These are phyloP conservation scores for Podarcis siculus DNA, from an alignment of 2,797 vertebrate genomes.

Conservation along the genomic window DNA sequence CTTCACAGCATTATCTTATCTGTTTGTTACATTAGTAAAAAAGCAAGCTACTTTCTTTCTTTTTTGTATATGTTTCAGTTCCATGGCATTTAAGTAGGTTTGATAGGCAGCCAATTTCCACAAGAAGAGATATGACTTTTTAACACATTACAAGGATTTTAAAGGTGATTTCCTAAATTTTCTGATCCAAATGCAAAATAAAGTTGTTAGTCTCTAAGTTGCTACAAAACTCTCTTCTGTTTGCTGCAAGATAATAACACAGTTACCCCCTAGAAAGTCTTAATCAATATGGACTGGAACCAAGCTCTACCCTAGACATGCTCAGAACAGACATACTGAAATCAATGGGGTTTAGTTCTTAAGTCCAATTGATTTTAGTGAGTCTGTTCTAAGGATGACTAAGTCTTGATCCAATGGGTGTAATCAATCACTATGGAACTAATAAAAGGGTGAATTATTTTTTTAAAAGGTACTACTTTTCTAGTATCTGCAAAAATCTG, in stretches of 20 bases:
- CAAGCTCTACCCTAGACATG: too few species aligned
- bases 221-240: not conserved
- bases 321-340: too few species aligned
- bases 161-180: not conserved
- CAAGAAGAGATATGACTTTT: not conserved
- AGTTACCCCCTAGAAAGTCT: not conserved
- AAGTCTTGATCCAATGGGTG: not conserved
- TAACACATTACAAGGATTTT: not conserved
- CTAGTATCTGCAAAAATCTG: slow-evolving; percentile 20
- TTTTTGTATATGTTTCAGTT: not conserved
- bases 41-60: not conserved
- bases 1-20: not conserved
- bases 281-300: not conserved
- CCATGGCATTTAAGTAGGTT: not conserved
- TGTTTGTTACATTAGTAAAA: not conserved
- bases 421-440: not conserved
- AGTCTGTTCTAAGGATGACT: too few species aligned
- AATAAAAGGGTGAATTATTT: slow-evolving; percentile 25
- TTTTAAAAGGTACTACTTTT: slow-evolving; percentile 32
- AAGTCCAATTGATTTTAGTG: too few species aligned
- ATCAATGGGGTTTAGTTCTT: too few species aligned
- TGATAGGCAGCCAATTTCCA: slow-evolving; percentile 2
- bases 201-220: not conserved
- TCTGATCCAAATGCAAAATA: not conserved
- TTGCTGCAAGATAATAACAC: not conserved